A percentile compares a stretch with the other conserved stretches of the same genome.
Conservation (phyloP, 2,797 vertebrate species). For the Geotrypetes seraphini region DNA sequence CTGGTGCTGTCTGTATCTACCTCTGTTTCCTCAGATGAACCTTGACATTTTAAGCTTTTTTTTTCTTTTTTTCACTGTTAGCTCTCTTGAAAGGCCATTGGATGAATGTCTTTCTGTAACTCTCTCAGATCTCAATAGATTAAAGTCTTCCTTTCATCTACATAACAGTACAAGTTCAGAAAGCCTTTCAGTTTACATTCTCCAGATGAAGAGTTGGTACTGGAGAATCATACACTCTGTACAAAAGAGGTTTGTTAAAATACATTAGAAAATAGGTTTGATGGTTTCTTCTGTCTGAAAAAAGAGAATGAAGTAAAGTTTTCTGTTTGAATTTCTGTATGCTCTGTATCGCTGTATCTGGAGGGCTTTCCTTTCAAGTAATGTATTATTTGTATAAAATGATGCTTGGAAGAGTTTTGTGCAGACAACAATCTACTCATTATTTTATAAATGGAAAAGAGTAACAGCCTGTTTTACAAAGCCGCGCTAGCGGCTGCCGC, state of each 20-base stretch:
- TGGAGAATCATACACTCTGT: slow-evolving; percentile 10
- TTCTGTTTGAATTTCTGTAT: slow-evolving; percentile 26
- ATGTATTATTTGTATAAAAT: slow-evolving; percentile 16
- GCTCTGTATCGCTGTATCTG: slow-evolving; percentile 19
- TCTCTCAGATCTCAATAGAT: slow-evolving; percentile 33
- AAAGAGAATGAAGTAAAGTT: slow-evolving; percentile 31
- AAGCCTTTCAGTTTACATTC: slow-evolving; percentile 34
- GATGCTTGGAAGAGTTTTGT: not conserved
- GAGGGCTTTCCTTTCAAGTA: slow-evolving; percentile 21
- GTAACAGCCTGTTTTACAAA: no score
- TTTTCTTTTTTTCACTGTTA: slow-evolving; percentile 24
- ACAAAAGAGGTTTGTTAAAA: slow-evolving; percentile 28
- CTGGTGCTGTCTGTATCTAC: not conserved
- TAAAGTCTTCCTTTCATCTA: slow-evolving; percentile 45
- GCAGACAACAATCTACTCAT: not conserved
- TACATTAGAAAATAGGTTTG: slow-evolving; percentile 21
- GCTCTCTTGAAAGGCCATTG: slow-evolving; percentile 21
- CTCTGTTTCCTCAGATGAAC: not conserved
- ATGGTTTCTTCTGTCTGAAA: slow-evolving; percentile 27
- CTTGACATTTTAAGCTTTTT: slow-evolving; percentile 20
- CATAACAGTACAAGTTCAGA: slow-evolving; percentile 31
- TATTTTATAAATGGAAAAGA: no score
- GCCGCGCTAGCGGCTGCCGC: no score
- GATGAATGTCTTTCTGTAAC: slow-evolving; percentile 18
- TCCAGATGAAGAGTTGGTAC: slow-evolving; percentile 28